Conservation (phyloP, 2,888 invertebrate genomes). For the Eurytoma adleriae region DNA sequence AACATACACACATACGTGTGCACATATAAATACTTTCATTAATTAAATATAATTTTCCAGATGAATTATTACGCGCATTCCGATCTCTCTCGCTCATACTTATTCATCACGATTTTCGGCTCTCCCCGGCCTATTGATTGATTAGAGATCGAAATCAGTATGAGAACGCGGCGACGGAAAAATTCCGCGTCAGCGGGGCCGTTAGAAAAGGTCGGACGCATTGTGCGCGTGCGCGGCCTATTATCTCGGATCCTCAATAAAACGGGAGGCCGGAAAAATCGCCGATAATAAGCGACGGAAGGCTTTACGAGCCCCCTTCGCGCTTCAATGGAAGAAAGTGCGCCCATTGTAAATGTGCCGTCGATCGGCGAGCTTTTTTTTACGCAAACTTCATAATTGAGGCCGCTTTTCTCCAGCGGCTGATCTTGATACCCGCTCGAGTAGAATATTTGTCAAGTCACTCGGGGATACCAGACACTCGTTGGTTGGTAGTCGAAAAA, state of each 20-base stretch:
- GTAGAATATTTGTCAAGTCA: conserved; percentile 48
- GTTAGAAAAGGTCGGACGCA: no score
- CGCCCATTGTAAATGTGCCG: not conserved
- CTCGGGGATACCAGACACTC: not conserved
- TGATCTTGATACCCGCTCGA: conserved; percentile 54
- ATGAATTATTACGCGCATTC: no score
- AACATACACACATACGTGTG: no score
- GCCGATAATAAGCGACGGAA: not conserved
- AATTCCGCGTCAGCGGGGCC: no score
- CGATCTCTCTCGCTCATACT: no score
- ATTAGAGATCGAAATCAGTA: no score
- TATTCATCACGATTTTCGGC: no score
- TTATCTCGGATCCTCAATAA: conserved; percentile 16
- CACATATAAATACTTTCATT: no score
- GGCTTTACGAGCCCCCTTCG: not conserved
- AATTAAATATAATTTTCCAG: no score
- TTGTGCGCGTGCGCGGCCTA: not conserved
- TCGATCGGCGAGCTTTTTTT: conserved; percentile 12
- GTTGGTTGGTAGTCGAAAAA: no score
- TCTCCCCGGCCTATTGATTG: no score
- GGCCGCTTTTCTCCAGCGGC: conserved; percentile 16
- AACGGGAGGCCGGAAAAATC: not conserved
- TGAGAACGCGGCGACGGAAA: no score
- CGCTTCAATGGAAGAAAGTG: conserved; percentile 22
- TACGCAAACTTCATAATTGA: not conserved